A percentile compares a stretch with the other conserved stretches of the same genome.
Evolutionary conservation across 2,888 invertebrate genomes (phyloP).

Genomic region (Chesias legatella): DNA sequence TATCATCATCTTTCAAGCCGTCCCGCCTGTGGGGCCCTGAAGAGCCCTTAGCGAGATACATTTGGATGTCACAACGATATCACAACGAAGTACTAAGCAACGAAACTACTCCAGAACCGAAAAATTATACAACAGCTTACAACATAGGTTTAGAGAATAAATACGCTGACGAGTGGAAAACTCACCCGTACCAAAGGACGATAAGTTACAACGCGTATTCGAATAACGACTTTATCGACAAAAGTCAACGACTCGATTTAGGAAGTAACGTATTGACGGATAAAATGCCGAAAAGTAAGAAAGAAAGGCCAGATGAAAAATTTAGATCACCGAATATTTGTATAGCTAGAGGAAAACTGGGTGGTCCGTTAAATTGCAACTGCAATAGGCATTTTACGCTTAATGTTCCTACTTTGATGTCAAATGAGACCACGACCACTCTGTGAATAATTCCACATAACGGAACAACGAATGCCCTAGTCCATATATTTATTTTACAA

Average conservation of each 20-base stretch:
- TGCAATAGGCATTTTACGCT: slow-evolving; percentile 73
- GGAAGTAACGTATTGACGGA: slow-evolving; percentile 42
- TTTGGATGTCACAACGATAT: slow-evolving; percentile 72
- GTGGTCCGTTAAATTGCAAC: slow-evolving; percentile 60
- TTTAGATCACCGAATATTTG: slow-evolving; percentile 70
- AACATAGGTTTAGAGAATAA: slow-evolving; percentile 52
- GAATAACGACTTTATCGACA: slow-evolving; percentile 38
- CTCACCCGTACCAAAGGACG: slow-evolving; percentile 46
- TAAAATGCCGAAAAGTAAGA: slow-evolving; percentile 50
- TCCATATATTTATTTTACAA: slow-evolving; percentile 54
- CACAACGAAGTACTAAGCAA: slow-evolving; percentile 53
- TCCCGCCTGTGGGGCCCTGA: slow-evolving; percentile 73
- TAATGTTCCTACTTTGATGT: slow-evolving; percentile 63
- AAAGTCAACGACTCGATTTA: slow-evolving; percentile 15
- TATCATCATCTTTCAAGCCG: slow-evolving; percentile 64
- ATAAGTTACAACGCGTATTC: slow-evolving; percentile 40
- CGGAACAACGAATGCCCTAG: slow-evolving; percentile 51
- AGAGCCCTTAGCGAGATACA: slow-evolving; percentile 68
- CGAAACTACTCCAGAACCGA: slow-evolving; percentile 50
- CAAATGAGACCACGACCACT: slow-evolving; percentile 63
- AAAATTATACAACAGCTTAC: slow-evolving; percentile 52
- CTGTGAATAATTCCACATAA: slow-evolving; percentile 38
- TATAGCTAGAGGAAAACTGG: slow-evolving; percentile 60
- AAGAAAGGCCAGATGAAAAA: slow-evolving; percentile 46
- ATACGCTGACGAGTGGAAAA: slow-evolving; percentile 48